Base-by-base conservation (phyloP, 2,888 invertebrate species). In the Meganola albula region DNA sequence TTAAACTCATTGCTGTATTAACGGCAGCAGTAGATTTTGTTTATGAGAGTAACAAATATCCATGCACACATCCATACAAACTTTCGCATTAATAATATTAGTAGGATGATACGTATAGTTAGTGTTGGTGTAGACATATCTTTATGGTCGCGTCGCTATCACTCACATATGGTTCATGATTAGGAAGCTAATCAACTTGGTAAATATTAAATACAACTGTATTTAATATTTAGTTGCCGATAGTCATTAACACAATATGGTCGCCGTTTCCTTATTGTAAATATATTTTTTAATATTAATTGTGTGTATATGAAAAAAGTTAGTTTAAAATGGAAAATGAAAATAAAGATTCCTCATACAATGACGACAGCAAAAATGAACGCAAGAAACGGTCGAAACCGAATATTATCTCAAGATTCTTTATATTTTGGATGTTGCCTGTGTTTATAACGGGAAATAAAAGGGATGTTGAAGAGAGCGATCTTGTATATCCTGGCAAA, bases 391-490 rank as follows among this genome's bases (percentile, higher is more conserved):
- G 63, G 27, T 63, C 42, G 31, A 74, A 72, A n/a, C 76, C 82
- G 0, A 82, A 80, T 40, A 36, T 76, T 24, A 37, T 85, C 1
- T 80, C 85, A 1, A 63, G 59, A 38, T 29, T 85, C 10, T 84
- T 86, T 40, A 51, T 86, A 20, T 85, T 85, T 62, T 87, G 87
- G 87, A 62, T 86, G 37, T 78, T 77, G 40, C 87, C 87, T 5
- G 76, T 86, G 30, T 53, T 87, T 5, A 68, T 82, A 33, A 88
- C 84, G 48, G 91, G 91, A 3, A 84, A 86, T 35, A 82, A 64
- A 54, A 78, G 88, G 44, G 89, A 90, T 38, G 74, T 94, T 7
- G 89, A 88, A 50, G 85, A 91, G 30, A 75, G 84, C 5, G 93
- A 94, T 70, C 77, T 94, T 12, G 90, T 91, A 13, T 40, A 66